Evolutionary conservation across 2,888 invertebrate genomes (phyloP), one percentile per base, ranked within the genome.

Genomic region (Lasioglossum lativentre): DNA sequence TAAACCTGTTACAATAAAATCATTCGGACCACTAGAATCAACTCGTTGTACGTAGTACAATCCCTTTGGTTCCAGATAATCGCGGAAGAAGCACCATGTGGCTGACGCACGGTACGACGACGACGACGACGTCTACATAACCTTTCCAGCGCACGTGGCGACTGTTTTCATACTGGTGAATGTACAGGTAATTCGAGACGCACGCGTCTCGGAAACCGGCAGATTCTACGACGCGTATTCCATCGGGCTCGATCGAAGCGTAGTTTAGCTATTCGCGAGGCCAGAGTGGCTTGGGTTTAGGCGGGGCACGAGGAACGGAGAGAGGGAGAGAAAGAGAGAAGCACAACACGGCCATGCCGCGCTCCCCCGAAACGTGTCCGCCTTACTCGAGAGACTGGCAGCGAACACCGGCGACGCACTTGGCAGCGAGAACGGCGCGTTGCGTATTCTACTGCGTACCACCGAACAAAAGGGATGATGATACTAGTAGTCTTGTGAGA

Each of bases 331-430:
- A 27, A 12, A 16, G 59, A 27, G 27, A 59, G 76, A 72, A 82
- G 66, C 75, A 83, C 52, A 83, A 83, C 81, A 83, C 83, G 27
- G 79, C 73, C 82, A 82, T 47, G 83, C 83, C 66, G 81, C 34
- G 78, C 27, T 45, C 47, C 38, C 68, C 40, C 2, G 59, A 59
- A 80, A 70, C 76, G 80, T 80, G 42, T 16, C 68, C 68, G 68
- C 34, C 38, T 38, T 10, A 23, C 59, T 59, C 59, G 27, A 59
- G 27, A 59, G 59, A 27, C 27, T 59, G 59, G 59, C 59, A 59
- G 27, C 27, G 27, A 27, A 12, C 27, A 27, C 2, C 16, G 27
- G 27, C 59, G 5, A 59, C 59, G 59, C 59, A 59, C 59, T 59
- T 59, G 59, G 59, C 59, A 59, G 59, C 59, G 59, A 59, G 27